A percentile compares a stretch with the other conserved stretches of the same genome.
Conservation (phyloP, 2,113 vertebrate genomes). For the Telmatochromis sp. region DNA sequence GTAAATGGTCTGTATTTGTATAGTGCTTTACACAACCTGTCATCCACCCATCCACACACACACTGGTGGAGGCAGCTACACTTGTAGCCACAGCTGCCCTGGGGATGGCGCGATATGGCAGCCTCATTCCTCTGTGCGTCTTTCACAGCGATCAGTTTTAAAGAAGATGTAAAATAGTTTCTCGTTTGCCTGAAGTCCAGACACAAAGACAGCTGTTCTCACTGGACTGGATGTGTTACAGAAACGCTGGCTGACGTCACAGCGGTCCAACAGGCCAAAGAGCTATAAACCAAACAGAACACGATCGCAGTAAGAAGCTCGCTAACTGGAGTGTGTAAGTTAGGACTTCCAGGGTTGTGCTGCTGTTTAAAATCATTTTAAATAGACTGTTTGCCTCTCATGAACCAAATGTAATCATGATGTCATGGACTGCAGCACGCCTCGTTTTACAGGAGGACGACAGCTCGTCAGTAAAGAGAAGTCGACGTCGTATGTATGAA, state of each 20-base stretch:
- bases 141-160: neutral
- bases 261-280: neutral
- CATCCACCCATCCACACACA: no score
- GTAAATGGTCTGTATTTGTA: no score
- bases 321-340: neutral
- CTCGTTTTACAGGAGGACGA: neutral
- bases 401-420: neutral
- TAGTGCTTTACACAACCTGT: no score
- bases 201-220: neutral
- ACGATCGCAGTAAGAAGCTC: neutral
- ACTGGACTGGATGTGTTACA: neutral
- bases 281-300: neutral
- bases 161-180: neutral
- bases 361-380: neutral
- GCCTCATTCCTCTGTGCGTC: neutral
- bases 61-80: no score
- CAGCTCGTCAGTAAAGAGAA: neutral
- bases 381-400: neutral
- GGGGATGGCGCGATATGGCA: no score
- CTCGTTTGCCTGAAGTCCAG: neutral
- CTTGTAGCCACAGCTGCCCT: no score
- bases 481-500: no score
- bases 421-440: neutral
- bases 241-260: accelerated
- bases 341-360: neutral